Evolutionary conservation across 2,797 vertebrate species (phyloP).

Genomic region (Streptopelia turtur): DNA sequence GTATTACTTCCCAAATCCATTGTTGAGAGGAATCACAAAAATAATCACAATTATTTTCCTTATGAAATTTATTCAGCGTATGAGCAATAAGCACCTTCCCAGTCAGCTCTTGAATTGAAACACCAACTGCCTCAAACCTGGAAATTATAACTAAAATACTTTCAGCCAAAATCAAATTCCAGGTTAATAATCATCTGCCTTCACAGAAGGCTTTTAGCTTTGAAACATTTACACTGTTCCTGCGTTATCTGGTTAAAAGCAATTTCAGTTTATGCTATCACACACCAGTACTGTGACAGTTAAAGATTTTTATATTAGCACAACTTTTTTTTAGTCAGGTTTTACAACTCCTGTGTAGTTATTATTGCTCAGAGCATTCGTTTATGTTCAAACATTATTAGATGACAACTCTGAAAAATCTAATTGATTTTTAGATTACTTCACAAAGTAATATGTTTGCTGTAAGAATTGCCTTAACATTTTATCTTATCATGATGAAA

Average conservation of each 20-base stretch:
- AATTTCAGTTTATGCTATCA: not conserved
- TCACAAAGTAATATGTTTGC: not conserved
- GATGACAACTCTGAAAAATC: not conserved
- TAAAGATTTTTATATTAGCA: not conserved
- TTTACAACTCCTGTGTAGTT: not conserved
- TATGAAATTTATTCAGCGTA: not conserved
- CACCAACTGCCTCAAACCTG: not conserved
- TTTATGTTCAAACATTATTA: not conserved
- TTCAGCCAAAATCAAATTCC: not conserved
- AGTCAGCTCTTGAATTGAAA: not conserved
- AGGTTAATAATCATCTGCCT: not conserved
- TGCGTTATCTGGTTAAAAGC: not conserved
- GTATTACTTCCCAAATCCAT: not conserved
- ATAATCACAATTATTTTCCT: not conserved
- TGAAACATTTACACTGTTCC: not conserved
- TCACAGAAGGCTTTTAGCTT: not conserved
- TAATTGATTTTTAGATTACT: not conserved
- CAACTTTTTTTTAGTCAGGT: not conserved
- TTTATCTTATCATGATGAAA: not conserved
- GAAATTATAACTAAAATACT: not conserved
- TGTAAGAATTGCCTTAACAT: not conserved
- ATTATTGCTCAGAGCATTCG: not conserved
- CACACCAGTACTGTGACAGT: not conserved
- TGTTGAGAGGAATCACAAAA: not conserved
- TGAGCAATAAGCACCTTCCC: not conserved